Evolutionary conservation across 2,797 vertebrate genomes (phyloP).

Genomic region (Scolopax rusticola): DNA sequence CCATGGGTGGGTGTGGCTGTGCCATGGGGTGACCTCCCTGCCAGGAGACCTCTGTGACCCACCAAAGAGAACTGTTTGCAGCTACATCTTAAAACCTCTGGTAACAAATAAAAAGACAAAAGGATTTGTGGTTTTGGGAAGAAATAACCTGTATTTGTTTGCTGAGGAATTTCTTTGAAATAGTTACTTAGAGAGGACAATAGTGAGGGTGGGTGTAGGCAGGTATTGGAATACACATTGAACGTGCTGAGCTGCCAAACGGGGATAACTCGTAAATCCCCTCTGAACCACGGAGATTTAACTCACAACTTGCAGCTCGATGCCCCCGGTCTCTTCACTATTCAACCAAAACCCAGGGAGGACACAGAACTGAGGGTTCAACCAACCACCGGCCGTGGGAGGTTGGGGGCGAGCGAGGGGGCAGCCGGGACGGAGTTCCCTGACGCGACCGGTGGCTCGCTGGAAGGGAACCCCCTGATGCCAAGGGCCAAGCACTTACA

Average conservation of each 20-base stretch:
- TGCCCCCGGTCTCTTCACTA: neutral
- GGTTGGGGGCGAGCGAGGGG: neutral
- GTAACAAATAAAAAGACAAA: neutral
- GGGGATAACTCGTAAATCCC: neutral
- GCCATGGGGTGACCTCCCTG: neutral
- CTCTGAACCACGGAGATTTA: accelerated
- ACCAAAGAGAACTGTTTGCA: neutral
- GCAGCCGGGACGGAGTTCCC: too few relatives aligned
- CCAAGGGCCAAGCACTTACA: neutral
- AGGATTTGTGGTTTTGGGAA: neutral
- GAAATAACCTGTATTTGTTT: neutral
- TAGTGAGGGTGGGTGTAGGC: neutral
- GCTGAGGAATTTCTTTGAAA: neutral
- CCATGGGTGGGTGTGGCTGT: neutral
- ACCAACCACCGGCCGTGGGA: neutral
- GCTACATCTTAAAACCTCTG: accelerated
- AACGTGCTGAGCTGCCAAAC: neutral
- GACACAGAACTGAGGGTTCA: accelerated
- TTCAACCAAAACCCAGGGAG: neutral
- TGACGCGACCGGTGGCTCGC: accelerated
- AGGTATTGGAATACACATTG: neutral
- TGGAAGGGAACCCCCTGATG: neutral
- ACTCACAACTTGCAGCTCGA: neutral
- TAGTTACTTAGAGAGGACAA: neutral
- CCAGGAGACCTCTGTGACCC: accelerated